A percentile compares a stretch with the other conserved stretches of the same genome.
Evolutionary conservation across 2,113 vertebrate species (phyloP).

Genomic region (Anarrhichthys ocellatus): DNA sequence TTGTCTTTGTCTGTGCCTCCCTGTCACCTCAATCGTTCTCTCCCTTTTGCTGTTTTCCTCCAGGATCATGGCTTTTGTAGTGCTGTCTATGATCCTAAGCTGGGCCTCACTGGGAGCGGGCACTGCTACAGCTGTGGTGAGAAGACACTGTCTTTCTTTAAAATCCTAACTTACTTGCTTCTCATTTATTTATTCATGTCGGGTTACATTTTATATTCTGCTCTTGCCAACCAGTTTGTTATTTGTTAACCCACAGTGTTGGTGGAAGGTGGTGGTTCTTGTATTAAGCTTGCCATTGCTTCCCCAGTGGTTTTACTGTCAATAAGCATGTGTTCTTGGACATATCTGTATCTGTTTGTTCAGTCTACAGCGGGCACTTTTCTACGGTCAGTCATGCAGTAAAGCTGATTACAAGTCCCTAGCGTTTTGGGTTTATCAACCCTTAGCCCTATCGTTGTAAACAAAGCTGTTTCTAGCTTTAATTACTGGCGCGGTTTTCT

Average conservation of each 20-base stretch:
- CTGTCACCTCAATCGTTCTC: background rate
- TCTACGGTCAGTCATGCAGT: constrained; percentile 53
- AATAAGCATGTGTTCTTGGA: constrained; percentile 25
- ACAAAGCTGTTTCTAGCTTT: constrained; percentile 61
- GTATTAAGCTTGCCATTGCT: background rate
- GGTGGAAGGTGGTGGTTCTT: background rate
- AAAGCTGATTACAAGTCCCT: constrained; percentile 79
- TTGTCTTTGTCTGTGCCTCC: constrained; percentile 26
- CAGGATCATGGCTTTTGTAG: constrained; percentile 89
- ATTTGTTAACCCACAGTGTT: background rate
- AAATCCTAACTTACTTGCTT: background rate
- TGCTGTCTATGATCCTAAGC: constrained; percentile 89
- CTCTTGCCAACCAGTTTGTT: background rate
- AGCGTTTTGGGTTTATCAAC: constrained; percentile 64
- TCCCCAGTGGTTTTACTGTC: background rate
- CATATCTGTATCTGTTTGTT: constrained; percentile 33
- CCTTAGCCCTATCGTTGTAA: constrained; percentile 57
- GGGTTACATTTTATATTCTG: background rate
- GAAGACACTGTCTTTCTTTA: constrained; percentile 50
- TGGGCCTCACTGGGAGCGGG: constrained; percentile 91
- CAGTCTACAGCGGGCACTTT: constrained; percentile 37
- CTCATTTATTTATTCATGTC: background rate
- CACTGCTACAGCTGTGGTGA: constrained; percentile 88
- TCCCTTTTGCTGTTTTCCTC: constrained; percentile 31
- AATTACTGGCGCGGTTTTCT: constrained; percentile 52